These are phyloP conservation scores for Drosophila buzzatii DNA, from an alignment of 2,888 invertebrate genomes.

Conservation along the genomic window DNA sequence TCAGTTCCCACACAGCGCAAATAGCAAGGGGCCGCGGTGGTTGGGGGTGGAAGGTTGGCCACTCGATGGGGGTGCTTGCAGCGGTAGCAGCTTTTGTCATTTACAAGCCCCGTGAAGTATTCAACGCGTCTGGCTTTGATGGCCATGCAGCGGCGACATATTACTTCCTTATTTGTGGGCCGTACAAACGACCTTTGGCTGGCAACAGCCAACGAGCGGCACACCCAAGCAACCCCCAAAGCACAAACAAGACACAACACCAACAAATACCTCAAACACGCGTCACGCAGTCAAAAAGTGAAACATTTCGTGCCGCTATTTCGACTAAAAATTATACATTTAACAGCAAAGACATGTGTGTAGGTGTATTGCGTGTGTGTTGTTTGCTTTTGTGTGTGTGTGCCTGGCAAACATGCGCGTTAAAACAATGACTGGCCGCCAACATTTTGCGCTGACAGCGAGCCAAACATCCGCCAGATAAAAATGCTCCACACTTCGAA, in stretches of 20 bases:
- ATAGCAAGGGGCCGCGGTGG: neutral
- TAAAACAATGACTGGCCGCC: constrained; percentile 77
- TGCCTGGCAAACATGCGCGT: constrained; percentile 55
- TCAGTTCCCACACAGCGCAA: constrained; percentile 29
- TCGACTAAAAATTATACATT: constrained; percentile 65
- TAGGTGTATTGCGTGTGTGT: constrained; percentile 1
- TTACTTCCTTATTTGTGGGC: constrained; percentile 83
- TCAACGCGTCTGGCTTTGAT: constrained; percentile 74
- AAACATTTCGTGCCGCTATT: constrained; percentile 71
- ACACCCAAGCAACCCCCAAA: constrained; percentile 24
- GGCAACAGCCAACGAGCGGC: constrained; percentile 11
- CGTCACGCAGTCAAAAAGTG: constrained; percentile 52
- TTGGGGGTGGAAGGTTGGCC: neutral
- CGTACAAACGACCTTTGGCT: constrained; percentile 63
- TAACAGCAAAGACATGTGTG: constrained; percentile 23
- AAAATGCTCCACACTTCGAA: constrained; percentile 61
- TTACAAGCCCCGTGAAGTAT: constrained; percentile 47
- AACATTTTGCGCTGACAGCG: constrained; percentile 76
- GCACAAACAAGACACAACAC: neutral
- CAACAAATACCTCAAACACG: constrained; percentile 1
- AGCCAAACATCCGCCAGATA: constrained; percentile 78
- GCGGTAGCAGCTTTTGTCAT: constrained; percentile 26
- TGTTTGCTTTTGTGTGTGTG: constrained; percentile 12
- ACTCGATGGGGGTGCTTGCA: constrained; percentile 4
- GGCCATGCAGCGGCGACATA: constrained; percentile 75